Evolutionary conservation across 2,113 vertebrate genomes (phyloP).

Genomic region (Colinus virginianus): DNA sequence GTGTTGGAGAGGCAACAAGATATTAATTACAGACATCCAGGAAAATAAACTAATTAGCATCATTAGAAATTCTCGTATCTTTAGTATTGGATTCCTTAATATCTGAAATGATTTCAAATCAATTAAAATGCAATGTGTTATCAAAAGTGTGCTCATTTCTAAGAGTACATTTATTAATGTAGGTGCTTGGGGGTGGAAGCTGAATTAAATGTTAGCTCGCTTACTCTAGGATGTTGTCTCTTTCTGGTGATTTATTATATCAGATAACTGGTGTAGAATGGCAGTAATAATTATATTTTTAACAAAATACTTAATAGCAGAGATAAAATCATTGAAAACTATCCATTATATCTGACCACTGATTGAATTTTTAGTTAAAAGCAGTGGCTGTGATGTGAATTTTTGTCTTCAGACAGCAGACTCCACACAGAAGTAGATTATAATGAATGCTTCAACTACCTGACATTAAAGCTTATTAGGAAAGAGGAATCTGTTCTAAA

Average conservation of each 20-base stretch:
- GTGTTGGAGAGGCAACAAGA: background rate
- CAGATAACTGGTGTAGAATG: background rate
- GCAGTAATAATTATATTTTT: background rate
- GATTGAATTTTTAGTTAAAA: background rate
- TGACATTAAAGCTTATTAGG: background rate
- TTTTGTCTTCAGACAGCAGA: background rate
- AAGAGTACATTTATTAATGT: background rate
- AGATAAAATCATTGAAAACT: background rate
- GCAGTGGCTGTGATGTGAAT: fast-evolving
- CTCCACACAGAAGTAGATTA: background rate
- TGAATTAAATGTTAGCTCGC: background rate
- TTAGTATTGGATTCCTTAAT: background rate
- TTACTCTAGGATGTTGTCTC: background rate
- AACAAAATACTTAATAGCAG: background rate
- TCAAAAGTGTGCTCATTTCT: background rate
- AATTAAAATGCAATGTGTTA: background rate
- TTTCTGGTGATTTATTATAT: background rate
- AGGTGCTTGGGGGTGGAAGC: background rate
- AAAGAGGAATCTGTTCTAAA: background rate
- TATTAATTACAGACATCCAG: conserved; percentile 1
- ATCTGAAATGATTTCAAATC: background rate
- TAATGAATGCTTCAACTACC: background rate
- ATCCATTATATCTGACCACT: background rate
- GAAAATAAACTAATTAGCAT: conserved; percentile 8
- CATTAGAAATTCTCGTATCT: background rate